Evolutionary conservation across 2,888 invertebrate species (phyloP).

Genomic region (Aromia moschata): DNA sequence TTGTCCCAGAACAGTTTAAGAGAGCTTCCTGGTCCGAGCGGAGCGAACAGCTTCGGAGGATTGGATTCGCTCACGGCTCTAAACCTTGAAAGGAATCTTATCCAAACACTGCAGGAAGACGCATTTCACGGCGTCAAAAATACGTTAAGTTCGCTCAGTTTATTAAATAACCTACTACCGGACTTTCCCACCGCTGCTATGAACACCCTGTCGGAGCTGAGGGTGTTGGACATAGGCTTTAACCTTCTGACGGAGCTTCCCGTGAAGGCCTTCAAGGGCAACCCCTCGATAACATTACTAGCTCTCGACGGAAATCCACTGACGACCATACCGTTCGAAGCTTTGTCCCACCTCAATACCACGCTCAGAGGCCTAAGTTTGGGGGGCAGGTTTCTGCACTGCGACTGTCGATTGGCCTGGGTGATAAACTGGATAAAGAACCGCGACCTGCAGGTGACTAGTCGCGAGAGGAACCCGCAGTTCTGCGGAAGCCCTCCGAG

Average conservation of each 20-base stretch:
- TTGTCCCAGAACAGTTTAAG: slow-evolving; percentile 88
- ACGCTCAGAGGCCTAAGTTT: slow-evolving; percentile 86
- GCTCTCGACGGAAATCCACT: slow-evolving; percentile 93
- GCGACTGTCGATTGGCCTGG: slow-evolving; percentile 90
- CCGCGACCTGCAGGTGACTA: slow-evolving; percentile 90
- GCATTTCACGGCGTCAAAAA: slow-evolving; percentile 83
- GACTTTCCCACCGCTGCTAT: slow-evolving; percentile 88
- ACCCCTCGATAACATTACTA: slow-evolving; percentile 84
- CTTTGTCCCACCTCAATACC: slow-evolving; percentile 80
- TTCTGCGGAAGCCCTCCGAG: slow-evolving; percentile 87
- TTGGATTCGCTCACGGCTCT: slow-evolving; percentile 85
- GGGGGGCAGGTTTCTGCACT: slow-evolving; percentile 87
- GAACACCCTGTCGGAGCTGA: slow-evolving; percentile 78
- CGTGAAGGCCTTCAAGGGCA: slow-evolving; percentile 79
- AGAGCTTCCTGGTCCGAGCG: slow-evolving; percentile 77
- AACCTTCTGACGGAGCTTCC: slow-evolving; percentile 87
- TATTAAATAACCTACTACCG: slow-evolving; percentile 87
- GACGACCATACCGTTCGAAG: slow-evolving; percentile 81
- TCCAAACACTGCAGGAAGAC: slow-evolving; percentile 78
- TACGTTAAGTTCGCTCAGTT: slow-evolving; percentile 86
- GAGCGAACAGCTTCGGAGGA: slow-evolving; percentile 75
- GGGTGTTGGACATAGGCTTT: slow-evolving; percentile 92
- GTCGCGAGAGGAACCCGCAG: slow-evolving; percentile 90
- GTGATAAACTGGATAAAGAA: slow-evolving; percentile 87
- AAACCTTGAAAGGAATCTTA: slow-evolving; percentile 87